These are phyloP conservation scores for Plusia festucae DNA, from an alignment of 2,888 invertebrate species.

Conservation along the genomic window DNA sequence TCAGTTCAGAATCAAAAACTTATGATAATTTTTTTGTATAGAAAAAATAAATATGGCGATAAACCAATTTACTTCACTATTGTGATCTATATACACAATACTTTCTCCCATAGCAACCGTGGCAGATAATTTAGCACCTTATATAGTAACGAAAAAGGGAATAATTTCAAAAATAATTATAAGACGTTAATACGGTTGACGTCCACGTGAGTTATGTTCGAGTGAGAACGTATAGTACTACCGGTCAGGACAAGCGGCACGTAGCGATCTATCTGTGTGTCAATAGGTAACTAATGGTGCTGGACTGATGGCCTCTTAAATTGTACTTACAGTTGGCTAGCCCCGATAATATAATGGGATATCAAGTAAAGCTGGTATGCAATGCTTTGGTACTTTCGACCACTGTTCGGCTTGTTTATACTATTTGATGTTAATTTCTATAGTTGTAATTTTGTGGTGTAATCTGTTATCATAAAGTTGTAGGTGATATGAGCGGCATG, in stretches of 20 bases:
- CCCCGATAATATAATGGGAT: conserved; percentile 8
- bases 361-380: not conserved
- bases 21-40: too few relatives aligned
- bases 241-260: conserved; percentile 69
- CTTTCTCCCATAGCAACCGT: too few relatives aligned
- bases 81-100: too few relatives aligned
- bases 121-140: too few relatives aligned
- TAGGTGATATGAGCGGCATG: too few relatives aligned
- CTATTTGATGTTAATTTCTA: not conserved
- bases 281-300: conserved; percentile 82
- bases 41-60: too few relatives aligned
- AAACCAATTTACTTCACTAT: too few relatives aligned
- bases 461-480: too few relatives aligned
- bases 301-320: conserved; percentile 57
- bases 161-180: too few relatives aligned
- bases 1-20: too few relatives aligned
- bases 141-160: too few relatives aligned
- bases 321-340: conserved; percentile 50
- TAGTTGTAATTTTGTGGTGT: too few relatives aligned
- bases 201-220: conserved; percentile 27
- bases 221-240: conserved; percentile 57
- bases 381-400: not conserved
- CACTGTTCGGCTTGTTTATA: not conserved
- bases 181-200: conserved; percentile 7
- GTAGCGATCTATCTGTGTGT: conserved; percentile 82